A percentile compares a stretch with the other conserved stretches of the same genome.
These are phyloP conservation scores for Temnothorax unifasciatus DNA, from an alignment of 2,888 invertebrate species.

Conservation along the genomic window DNA sequence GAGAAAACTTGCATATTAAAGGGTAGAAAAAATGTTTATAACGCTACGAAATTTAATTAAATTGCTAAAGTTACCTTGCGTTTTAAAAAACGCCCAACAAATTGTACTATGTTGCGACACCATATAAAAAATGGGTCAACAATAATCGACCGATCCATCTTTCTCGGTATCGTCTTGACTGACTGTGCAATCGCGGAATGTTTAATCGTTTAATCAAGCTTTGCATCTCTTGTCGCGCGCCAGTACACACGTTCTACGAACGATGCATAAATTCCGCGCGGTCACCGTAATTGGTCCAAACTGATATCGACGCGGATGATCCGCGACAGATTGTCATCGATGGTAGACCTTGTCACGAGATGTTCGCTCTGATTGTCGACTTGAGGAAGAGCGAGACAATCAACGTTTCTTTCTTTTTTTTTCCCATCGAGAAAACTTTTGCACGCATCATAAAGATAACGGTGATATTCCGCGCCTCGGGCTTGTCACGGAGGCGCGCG, in stretches of 20 bases:
- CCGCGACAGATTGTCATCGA: conserved; percentile 72
- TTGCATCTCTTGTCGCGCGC: background rate
- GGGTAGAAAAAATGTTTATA: background rate
- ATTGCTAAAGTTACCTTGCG: background rate
- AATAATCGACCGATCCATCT: conserved; percentile 65
- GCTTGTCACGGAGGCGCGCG: conserved; percentile 62
- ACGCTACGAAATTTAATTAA: background rate
- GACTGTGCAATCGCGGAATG: conserved; percentile 60
- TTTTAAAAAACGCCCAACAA: background rate
- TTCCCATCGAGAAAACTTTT: conserved; percentile 49
- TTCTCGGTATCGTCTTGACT: conserved; percentile 49
- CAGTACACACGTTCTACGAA: conserved; percentile 40
- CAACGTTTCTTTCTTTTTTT: background rate
- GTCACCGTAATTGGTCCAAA: conserved; percentile 74
- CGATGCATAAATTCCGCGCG: conserved; percentile 72
- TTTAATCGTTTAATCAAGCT: conserved; percentile 13
- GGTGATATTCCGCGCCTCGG: conserved; percentile 66
- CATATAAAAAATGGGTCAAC: conserved; percentile 66
- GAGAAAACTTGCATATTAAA: background rate
- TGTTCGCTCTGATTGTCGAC: conserved; percentile 27
- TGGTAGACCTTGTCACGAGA: conserved; percentile 69
- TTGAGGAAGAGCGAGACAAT: conserved; percentile 51
- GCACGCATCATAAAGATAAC: conserved; percentile 54
- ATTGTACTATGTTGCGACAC: background rate
- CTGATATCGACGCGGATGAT: conserved; percentile 50